Base-by-base conservation (phyloP, 2,888 invertebrate species). In the Brenthis ino region DNA sequence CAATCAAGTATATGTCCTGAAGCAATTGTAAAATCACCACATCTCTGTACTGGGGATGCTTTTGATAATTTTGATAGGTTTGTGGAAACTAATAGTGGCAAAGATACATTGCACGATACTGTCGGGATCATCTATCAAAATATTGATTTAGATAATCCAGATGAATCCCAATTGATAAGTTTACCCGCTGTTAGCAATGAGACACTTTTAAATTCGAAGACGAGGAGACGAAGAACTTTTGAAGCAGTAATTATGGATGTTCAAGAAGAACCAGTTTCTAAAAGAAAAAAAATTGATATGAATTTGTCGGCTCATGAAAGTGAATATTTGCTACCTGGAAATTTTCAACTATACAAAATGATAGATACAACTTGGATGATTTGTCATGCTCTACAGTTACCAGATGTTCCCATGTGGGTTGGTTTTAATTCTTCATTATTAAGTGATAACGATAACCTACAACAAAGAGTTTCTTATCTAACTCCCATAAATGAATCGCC, bases 91-190 rank as follows among this genome's bases (percentile, higher is more conserved):
- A 16, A 53, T 12, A 73, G 57, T 71, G 81, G 82, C 6, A 84
- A 82, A 71, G 79, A 82, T 54, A 82, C 82, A 0, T 66, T 84
- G 60, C 83, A 83, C 70, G 82, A 83, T 67, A 84, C 80, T 0
- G 82, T 82, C 12, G 77, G 80, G 57, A 81, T 81, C 33, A 75
- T 80, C 43, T 80, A 75, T 71, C 81, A 82, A 73, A 72, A 73
- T 57, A 28, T 67, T n/a, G 70, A 61, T 61, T 2, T 3, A n/a
- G 33, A 50, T 14, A 20, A 14, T 1, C 6, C 61, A 20, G 20
- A 50, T 14, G 61, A 51, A 24, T 14, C 61, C 5, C 6, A 51
- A 28, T 33, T 33, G 5, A 33, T 33, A 33, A 28, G 5, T 5
- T 4, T 24, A 4, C 6, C 57, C 2, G n/a, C 33, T 37, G 14